Evolutionary conservation across 2,113 vertebrate genomes (phyloP).

Genomic region (Burhinus oedicnemus): DNA sequence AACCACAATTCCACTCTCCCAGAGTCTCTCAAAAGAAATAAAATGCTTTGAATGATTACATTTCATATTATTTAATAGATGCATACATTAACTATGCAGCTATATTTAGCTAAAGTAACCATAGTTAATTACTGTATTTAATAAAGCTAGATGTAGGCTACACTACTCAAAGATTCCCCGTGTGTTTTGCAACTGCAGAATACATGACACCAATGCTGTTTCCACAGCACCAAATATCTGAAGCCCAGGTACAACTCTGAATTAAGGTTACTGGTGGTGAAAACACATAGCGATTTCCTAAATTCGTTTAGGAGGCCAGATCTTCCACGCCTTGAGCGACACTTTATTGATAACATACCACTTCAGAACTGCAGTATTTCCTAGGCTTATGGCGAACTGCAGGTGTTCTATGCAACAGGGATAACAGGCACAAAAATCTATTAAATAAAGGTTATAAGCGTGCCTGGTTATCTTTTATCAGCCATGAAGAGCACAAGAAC

Average conservation of each 20-base stretch:
- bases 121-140: not conserved
- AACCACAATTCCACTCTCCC: not conserved
- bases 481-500: not conserved
- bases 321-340: not conserved
- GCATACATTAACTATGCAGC: not conserved
- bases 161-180: not conserved
- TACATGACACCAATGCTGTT: not conserved
- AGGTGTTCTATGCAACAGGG: not conserved
- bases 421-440: not conserved
- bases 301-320: not conserved
- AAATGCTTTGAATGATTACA: not conserved
- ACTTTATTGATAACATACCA: not conserved
- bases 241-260: not conserved
- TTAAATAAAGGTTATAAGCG: not conserved
- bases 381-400: not conserved
- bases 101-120: not conserved
- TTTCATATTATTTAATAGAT: not conserved
- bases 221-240: not conserved
- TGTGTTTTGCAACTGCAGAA: not conserved
- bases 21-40: not conserved
- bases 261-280: not conserved
- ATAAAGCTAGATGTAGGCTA: not conserved
- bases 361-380: not conserved
- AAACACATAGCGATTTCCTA: not conserved
- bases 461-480: not conserved